Base-by-base conservation (phyloP, 1,140 invertebrate genomes). In the Mizuhopecten yessoensis region DNA sequence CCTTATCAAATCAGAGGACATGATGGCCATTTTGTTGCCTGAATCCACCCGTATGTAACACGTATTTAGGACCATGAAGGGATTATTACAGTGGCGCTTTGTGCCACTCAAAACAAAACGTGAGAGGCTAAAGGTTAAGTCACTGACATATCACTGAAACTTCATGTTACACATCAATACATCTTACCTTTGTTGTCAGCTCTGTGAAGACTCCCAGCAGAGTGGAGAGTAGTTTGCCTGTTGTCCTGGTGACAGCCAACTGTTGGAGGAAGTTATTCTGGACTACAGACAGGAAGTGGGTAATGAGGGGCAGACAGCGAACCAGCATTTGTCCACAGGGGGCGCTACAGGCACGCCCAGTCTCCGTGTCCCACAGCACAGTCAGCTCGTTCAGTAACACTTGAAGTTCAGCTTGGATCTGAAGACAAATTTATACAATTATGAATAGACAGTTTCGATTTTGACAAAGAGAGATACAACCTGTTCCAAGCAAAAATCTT, bases 201-300 rank as follows among this genome's bases (percentile, higher is more conserved):
- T 99, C 98, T 0, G 98, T 97, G 95, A 99, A 99, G 11, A 99
- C 97, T 88, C 98, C 98, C 33, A 99, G 96, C 36, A 99, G 97
- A 0, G 99, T 97, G 7, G 98, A 98, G 11, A 98, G 96, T 95
- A 99, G 97, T 97, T 99, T 99, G 90, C 97, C 98, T 3, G 98
- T 98, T 0, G 98, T 97, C 93, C 98, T 97, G 94, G 98, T 98
- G 9, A 97, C 97, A 20, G 97, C 97, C 3, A 99, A 97, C 95
- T 98, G 97, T 92, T 98, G 97, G 0, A 97, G 97, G 20, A 99
- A 95, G 93, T 98, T 98, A 95, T 98, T 99, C 94, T 99, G 98
- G 0, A 97, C 97, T 34, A 99, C 96, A 10, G 98, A 95, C 36
- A 97, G 95, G 92, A 98, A 98, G 96, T 99, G 98, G 87, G 98